A percentile compares a stretch with the other conserved stretches of the same genome.
Evolutionary conservation across 2,888 invertebrate genomes (phyloP).

Genomic region (Fragum whitleyi): DNA sequence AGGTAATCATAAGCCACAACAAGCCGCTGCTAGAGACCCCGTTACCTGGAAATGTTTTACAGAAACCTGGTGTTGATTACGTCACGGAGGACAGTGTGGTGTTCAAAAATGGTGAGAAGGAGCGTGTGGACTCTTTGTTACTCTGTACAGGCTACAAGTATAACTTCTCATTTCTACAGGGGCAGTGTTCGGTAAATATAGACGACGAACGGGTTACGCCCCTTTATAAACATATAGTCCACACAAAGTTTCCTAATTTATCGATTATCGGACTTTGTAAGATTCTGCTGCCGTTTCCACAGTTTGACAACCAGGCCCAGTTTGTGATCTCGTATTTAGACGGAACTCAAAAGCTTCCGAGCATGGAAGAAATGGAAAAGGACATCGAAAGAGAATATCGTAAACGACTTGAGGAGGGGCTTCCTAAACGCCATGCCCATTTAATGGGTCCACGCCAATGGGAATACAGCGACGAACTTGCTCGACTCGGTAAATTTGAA

Average conservation of each 20-base stretch:
- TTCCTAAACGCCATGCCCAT: slow-evolving; percentile 91
- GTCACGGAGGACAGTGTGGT: slow-evolving; percentile 63
- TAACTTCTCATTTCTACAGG: slow-evolving; percentile 91
- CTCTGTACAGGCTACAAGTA: slow-evolving; percentile 92
- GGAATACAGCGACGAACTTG: slow-evolving; percentile 90
- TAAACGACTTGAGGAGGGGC: slow-evolving; percentile 88
- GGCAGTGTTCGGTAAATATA: slow-evolving; percentile 90
- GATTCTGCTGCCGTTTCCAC: slow-evolving; percentile 93
- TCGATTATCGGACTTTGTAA: slow-evolving; percentile 93
- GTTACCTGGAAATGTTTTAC: slow-evolving; percentile 77
- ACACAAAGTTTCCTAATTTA: slow-evolving; percentile 92
- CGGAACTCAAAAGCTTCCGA: slow-evolving; percentile 88
- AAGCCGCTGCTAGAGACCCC: slow-evolving; percentile 64
- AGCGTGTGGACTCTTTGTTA: slow-evolving; percentile 89
- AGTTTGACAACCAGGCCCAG: slow-evolving; percentile 93
- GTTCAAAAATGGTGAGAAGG: slow-evolving; percentile 87
- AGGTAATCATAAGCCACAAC: slow-evolving; percentile 83
- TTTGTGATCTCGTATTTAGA: slow-evolving; percentile 89
- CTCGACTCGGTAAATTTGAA: slow-evolving; percentile 88
- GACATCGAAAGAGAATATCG: slow-evolving; percentile 88
- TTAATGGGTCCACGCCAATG: slow-evolving; percentile 92
- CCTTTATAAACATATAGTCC: slow-evolving; percentile 94
- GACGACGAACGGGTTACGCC: slow-evolving; percentile 93
- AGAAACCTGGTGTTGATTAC: slow-evolving; percentile 76
- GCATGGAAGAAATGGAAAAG: slow-evolving; percentile 89